Conservation (phyloP, 2,888 invertebrate species). For the Philereme transversata region DNA sequence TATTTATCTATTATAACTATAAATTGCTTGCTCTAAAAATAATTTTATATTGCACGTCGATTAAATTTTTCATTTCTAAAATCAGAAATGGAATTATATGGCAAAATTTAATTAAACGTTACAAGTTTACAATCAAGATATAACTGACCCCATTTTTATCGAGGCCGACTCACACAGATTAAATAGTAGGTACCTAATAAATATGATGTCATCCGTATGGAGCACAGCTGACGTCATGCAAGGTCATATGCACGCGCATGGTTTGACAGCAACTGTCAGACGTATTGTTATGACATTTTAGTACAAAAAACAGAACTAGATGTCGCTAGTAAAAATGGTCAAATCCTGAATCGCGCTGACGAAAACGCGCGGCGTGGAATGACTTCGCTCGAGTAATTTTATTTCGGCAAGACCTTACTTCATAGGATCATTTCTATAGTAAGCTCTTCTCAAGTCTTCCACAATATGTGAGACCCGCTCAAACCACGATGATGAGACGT, state of each 20-base stretch:
- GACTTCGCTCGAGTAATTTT: neutral
- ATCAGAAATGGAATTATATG: no score
- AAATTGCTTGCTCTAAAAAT: no score
- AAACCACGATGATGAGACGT: constrained; percentile 45
- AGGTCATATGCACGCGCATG: constrained; percentile 12
- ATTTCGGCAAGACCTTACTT: constrained; percentile 40
- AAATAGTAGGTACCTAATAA: neutral
- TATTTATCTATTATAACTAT: no score
- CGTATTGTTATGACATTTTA: neutral
- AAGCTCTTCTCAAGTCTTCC: constrained; percentile 39
- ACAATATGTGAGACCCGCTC: constrained; percentile 38
- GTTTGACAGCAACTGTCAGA: constrained; percentile 2
- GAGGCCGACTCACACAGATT: neutral
- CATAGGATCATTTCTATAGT: constrained; percentile 48
- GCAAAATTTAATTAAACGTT: no score
- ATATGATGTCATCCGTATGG: neutral
- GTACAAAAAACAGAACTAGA: constrained; percentile 10
- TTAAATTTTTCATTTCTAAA: no score
- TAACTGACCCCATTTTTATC: neutral
- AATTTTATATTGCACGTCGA: no score
- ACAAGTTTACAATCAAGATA: no score
- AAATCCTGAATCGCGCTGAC: constrained; percentile 25
- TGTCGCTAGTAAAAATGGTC: constrained; percentile 14
- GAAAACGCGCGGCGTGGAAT: constrained; percentile 17
- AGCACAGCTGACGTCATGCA: constrained; percentile 14